A percentile compares a stretch with the other conserved stretches of the same genome.
These are phyloP conservation scores for Mus pahari DNA, from an alignment of 2,113 vertebrate genomes.

Conservation along the genomic window DNA sequence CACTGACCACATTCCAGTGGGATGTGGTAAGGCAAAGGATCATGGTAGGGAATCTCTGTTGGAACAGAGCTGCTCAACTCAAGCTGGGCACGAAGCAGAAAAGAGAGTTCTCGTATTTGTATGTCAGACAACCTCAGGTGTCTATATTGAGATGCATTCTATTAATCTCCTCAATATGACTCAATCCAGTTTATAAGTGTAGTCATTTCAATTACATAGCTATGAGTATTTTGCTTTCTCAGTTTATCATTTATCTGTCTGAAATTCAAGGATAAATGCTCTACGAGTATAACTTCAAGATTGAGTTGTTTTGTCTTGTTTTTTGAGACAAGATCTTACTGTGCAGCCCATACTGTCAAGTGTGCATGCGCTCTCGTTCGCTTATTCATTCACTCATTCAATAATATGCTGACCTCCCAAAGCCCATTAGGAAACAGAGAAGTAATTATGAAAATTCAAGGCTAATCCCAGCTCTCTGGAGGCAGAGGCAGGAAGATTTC, in stretches of 20 bases:
- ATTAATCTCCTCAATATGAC: not conserved
- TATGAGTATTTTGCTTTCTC: not conserved
- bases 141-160: no score
- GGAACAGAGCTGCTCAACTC: not conserved
- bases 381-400: no score
- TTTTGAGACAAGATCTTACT: not conserved
- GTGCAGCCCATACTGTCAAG: not conserved
- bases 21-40: not conserved
- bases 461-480: no score
- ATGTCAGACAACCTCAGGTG: not conserved
- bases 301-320: rapidly evolving
- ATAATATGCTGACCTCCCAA: not conserved
- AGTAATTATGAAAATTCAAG: not conserved
- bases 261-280: not conserved
- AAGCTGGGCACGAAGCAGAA: not conserved
- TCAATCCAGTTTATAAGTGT: not conserved
- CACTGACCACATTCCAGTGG: no score
- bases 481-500: no score
- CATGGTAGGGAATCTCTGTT: not conserved
- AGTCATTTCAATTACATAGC: not conserved
- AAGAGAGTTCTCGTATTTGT: not conserved
- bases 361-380: not conserved
- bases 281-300: not conserved
- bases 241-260: not conserved
- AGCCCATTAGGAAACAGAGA: not conserved